Evolutionary conservation across 2,797 vertebrate species (phyloP), one percentile per base, ranked within the genome.

Genomic region (Muraenolepis orangiensis): DNA sequence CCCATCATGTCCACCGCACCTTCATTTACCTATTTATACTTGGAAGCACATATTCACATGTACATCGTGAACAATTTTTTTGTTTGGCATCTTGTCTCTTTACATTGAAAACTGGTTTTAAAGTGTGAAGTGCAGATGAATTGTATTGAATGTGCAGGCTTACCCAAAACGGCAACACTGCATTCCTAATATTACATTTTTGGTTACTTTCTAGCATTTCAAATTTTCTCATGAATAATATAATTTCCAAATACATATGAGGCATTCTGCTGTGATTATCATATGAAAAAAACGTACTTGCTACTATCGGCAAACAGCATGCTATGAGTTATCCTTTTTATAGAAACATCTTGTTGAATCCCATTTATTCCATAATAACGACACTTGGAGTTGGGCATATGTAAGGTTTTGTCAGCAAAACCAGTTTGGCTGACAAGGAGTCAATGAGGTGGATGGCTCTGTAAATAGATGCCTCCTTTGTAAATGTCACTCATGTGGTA

Each of bases 1-100:
- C 18, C 73, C 69, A 78, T 75, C 84, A 69, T 18, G n/a, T 89
- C 66, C 40, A 79, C 38, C 69, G 74, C 75, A 71, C 51, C 38
- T 16, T 40, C 26, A 72, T 74, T 32, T 23, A 20, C 36, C 34
- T 0, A 1, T 10, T 72, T 81, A 36, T 77, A 66, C 70, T 67
- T 70, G 14, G 30, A 66, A 30, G 42, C 11, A n/a, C n/a, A n/a
- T 71, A 6, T 61, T 70, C n/a, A n/a, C n/a, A 40, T 38, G 36
- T 77, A 74, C 72, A 29, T 72, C 80, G 6, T 69, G 66, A 76
- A 71, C 16, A 29, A 10, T 7, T 38, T 5, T 23, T 57, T 57
- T 23, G 1, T n/a, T 7, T 57, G n/a, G 51, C 51, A n/a, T 57
- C 51, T n/a, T 23, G 20, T n/a, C 51, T 7, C 20, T 57, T 57